Evolutionary conservation across 1,140 invertebrate species (phyloP).

Genomic region (Bombus vancouverensis): DNA sequence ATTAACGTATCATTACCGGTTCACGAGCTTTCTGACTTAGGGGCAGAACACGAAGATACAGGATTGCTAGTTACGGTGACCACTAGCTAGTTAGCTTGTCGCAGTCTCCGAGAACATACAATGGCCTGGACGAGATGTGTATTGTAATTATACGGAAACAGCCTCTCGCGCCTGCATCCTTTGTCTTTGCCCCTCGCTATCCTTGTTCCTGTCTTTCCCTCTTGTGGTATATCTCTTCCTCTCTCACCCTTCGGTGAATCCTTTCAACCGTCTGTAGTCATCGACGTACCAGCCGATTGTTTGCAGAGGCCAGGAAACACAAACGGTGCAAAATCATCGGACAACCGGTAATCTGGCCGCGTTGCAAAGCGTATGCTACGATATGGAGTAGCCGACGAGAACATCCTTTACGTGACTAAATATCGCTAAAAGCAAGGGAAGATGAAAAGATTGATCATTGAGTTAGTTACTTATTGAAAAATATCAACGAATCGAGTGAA

Average conservation of each 20-base stretch:
- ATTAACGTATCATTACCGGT: conserved; percentile 72
- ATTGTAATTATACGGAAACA: conserved; percentile 73
- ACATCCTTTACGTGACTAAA: conserved; percentile 18
- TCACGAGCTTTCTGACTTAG: conserved; percentile 37
- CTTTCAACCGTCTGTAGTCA: conserved; percentile 30
- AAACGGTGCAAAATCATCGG: conserved; percentile 45
- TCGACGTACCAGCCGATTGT: conserved; percentile 33
- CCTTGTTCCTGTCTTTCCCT: neutral
- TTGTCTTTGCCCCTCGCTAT: conserved; percentile 5
- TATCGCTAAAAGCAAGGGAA: neutral
- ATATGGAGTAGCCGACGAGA: conserved; percentile 22
- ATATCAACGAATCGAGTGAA: too few relatives aligned
- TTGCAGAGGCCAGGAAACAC: conserved; percentile 30
- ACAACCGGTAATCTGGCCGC: conserved; percentile 25
- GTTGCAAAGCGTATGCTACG: conserved; percentile 19
- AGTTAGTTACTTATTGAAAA: neutral
- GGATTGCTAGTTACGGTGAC: conserved; percentile 45
- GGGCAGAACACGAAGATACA: conserved; percentile 23
- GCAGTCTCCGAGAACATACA: conserved; percentile 53
- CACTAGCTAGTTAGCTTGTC: conserved; percentile 61
- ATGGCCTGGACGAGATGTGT: conserved; percentile 65
- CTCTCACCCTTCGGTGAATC: conserved; percentile 8
- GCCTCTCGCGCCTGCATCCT: conserved; percentile 34
- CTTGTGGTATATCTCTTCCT: neutral
- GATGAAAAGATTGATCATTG: neutral